Percentiles rank a stretch among this genome's conserved stretches.
These are phyloP conservation scores for Coronaproctus castanopsis DNA, from an alignment of 2,888 invertebrate genomes.

Conservation along the genomic window DNA sequence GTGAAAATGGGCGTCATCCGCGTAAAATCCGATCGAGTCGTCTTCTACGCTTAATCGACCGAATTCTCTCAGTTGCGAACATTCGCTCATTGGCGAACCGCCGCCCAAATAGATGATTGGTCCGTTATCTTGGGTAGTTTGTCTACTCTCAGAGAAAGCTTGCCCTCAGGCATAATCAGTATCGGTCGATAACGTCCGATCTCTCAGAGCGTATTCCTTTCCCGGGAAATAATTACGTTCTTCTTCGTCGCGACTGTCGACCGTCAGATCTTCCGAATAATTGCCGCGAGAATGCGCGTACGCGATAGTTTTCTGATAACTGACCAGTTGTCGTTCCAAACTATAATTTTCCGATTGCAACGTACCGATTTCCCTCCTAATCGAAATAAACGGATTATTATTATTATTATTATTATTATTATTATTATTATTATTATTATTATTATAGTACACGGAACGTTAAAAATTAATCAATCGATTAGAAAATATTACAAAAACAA, in stretches of 20 bases:
- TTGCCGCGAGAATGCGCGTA: conserved; percentile 42
- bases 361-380: conserved; percentile 40
- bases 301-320: conserved; percentile 59
- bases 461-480: too few species aligned
- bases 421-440: too few species aligned
- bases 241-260: conserved; percentile 25
- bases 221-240: conserved; percentile 23
- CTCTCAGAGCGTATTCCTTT: conserved; percentile 27
- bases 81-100: not conserved
- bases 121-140: conserved; percentile 12
- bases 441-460: too few species aligned
- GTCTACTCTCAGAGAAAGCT: conserved; percentile 14
- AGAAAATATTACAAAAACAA: too few species aligned
- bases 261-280: conserved; percentile 28
- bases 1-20: conserved; percentile 3
- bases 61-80: not conserved
- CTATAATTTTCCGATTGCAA: conserved; percentile 67
- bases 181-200: conserved; percentile 42
- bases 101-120: not conserved
- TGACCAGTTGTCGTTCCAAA: conserved; percentile 58
- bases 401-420: too few species aligned
- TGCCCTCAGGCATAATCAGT: conserved; percentile 47
- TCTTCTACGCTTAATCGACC: not conserved
- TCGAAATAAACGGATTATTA: not conserved
- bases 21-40: not conserved